phyloP scores from a whole-genome alignment of 2,888 invertebrate genomes.

The Matsumyia berberina region DNA sequence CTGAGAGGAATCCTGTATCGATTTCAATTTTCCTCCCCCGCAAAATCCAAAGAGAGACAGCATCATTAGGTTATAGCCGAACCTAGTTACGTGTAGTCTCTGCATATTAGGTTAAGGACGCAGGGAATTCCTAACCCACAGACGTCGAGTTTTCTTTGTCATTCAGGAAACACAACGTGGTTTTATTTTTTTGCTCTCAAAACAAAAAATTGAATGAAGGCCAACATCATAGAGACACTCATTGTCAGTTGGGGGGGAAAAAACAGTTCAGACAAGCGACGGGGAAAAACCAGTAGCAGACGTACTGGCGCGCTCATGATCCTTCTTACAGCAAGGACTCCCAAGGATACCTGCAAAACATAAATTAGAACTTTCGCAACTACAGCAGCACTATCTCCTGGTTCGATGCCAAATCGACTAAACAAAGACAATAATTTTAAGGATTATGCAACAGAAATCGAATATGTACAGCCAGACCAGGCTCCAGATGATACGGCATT shows the following conservation, averaged over 20 bases:
- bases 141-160: constrained; percentile 8
- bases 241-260: no score
- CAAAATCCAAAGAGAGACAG: background rate
- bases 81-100: constrained; percentile 6
- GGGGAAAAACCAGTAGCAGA: constrained; percentile 42
- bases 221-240: constrained; percentile 7
- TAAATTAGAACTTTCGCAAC: constrained; percentile 61
- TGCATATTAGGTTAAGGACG: constrained; percentile 59
- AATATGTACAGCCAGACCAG: constrained; percentile 27
- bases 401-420: constrained; percentile 67
- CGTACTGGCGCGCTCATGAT: constrained; percentile 59
- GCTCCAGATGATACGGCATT: constrained; percentile 8
- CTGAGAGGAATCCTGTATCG: constrained; percentile 35
- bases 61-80: constrained; percentile 39
- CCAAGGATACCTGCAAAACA: constrained; percentile 60
- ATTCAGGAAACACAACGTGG: background rate
- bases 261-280: constrained; percentile 4
- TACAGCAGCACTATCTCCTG: constrained; percentile 63
- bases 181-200: background rate
- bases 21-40: constrained; percentile 41
- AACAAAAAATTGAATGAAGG: constrained; percentile 37
- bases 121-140: constrained; percentile 12
- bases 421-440: constrained; percentile 55
- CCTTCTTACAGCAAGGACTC: constrained; percentile 40
- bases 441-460: constrained; percentile 66